Evolutionary conservation across 2,888 invertebrate genomes (phyloP).

Genomic region (Xylocampa areola): DNA sequence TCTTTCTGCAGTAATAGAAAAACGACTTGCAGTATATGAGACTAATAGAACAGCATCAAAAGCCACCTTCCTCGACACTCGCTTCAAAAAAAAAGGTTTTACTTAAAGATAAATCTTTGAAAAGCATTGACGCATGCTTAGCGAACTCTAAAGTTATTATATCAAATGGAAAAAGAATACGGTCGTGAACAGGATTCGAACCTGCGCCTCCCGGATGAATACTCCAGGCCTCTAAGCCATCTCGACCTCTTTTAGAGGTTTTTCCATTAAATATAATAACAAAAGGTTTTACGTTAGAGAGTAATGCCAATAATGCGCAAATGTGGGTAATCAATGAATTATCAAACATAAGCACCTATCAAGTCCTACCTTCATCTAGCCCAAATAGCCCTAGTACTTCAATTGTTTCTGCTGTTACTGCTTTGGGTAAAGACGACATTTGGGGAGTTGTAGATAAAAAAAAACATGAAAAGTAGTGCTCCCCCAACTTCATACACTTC

Average conservation of each 20-base stretch:
- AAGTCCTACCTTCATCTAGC: conserved; percentile 37
- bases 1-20: conserved; percentile 46
- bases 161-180: too few species aligned
- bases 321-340: conserved; percentile 47
- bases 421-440: conserved; percentile 23
- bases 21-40: conserved; percentile 44
- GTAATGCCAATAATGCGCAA: conserved; percentile 47
- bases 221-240: too few species aligned
- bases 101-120: too few species aligned
- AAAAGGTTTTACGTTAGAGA: conserved; percentile 44
- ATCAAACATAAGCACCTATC: conserved; percentile 36
- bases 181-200: too few species aligned
- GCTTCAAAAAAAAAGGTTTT: conserved; percentile 56
- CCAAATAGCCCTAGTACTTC: conserved; percentile 34
- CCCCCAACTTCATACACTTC: conserved; percentile 19
- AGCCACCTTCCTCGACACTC: conserved; percentile 49
- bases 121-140: too few species aligned
- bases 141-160: too few species aligned
- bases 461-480: conserved; percentile 4
- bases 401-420: conserved; percentile 19
- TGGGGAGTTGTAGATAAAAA: conserved; percentile 26
- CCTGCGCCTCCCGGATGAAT: too few species aligned
- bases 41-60: conserved; percentile 52
- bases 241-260: too few species aligned
- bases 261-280: too few species aligned